Conservation (phyloP, 1,140 invertebrate species). For the Drosophila sproati region DNA sequence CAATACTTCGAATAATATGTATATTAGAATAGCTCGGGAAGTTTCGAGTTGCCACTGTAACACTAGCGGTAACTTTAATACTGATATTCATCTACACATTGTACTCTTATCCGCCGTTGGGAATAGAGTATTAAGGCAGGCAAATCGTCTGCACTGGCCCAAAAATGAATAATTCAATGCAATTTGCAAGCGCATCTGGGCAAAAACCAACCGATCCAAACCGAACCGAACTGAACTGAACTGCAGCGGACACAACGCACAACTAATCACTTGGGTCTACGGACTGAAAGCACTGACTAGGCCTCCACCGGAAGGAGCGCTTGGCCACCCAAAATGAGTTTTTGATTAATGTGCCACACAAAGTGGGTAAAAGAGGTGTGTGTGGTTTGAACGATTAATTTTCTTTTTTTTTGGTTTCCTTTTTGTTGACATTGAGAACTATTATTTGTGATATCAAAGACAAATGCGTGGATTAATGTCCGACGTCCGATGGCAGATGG, state of each 20-base stretch:
- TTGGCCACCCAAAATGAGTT: conserved; percentile 63
- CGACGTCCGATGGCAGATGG: conserved; percentile 30
- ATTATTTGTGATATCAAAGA: conserved; percentile 34
- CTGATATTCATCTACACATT: background rate
- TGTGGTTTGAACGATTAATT: conserved; percentile 60
- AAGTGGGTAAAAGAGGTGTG: background rate
- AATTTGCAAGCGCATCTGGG: conserved; percentile 49
- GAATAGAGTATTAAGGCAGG: background rate
- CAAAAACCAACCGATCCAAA: conserved; percentile 2
- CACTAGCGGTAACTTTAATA: background rate
- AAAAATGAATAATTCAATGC: conserved; percentile 65
- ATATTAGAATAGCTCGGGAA: too few relatives aligned
- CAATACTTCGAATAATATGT: too few relatives aligned
- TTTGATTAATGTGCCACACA: conserved; percentile 71
- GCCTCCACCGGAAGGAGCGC: conserved; percentile 29
- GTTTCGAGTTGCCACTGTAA: too few relatives aligned
- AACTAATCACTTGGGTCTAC: conserved; percentile 68
- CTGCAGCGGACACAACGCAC: conserved; percentile 70
- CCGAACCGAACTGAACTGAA: conserved; percentile 29
- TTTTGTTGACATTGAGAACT: conserved; percentile 1
- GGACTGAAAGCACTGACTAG: background rate
- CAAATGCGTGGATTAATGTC: conserved; percentile 54
- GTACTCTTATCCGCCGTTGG: background rate
- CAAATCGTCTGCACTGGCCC: conserved; percentile 18
- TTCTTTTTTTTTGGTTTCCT: conserved; percentile 7